Percentiles rank a stretch among this genome's conserved stretches.
These are phyloP conservation scores for Pachypsylla venusta DNA, from an alignment of 1,140 invertebrate species.

Conservation along the genomic window DNA sequence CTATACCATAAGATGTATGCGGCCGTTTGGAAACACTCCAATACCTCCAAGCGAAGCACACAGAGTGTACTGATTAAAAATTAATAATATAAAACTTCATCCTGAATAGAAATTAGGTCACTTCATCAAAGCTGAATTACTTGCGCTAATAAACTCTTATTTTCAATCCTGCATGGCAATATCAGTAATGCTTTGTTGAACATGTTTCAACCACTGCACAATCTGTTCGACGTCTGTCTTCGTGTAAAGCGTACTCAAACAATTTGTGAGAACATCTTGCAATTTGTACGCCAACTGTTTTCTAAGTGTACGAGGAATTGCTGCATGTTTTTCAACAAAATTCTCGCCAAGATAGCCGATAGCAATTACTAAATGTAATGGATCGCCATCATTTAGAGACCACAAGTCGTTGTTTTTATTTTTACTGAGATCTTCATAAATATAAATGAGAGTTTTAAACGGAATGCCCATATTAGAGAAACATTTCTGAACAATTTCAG, in stretches of 20 bases:
- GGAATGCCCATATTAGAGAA: not conserved
- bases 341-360: not conserved
- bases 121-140: no score
- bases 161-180: not conserved
- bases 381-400: not conserved
- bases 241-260: not conserved
- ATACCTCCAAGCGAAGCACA: no score
- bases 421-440: not conserved
- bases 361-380: not conserved
- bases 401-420: not conserved
- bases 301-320: not conserved
- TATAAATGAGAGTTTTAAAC: not conserved
- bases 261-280: not conserved
- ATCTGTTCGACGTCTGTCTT: conserved; percentile 2
- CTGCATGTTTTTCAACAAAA: not conserved
- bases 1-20: no score
- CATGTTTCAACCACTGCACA: conserved; percentile 1
- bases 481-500: not conserved
- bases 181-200: not conserved
- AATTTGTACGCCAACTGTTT: not conserved
- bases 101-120: no score
- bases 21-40: no score
- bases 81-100: no score
- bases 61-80: no score
- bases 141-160: no score